A percentile compares a stretch with the other conserved stretches of the same genome.
phyloP scores from a whole-genome alignment of 1,140 invertebrate genomes.

The Vanessa atalanta region DNA sequence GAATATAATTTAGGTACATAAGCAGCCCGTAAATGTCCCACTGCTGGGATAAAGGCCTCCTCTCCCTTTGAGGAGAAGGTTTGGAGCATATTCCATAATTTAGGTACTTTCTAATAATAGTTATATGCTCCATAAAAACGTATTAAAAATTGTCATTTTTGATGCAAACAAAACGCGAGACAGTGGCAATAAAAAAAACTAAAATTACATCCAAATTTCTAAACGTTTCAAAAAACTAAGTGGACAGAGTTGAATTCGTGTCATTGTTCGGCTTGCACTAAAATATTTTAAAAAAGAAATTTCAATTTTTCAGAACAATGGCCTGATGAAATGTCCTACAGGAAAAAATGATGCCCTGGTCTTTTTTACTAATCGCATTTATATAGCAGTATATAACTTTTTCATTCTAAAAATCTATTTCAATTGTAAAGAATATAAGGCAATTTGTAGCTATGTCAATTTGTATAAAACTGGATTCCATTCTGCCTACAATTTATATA shows the following conservation, averaged over 20 bases:
- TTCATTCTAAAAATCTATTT: constrained; percentile 12
- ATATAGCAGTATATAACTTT: constrained; percentile 3
- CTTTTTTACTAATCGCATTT: constrained; percentile 26
- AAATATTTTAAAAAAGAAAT: constrained; percentile 26
- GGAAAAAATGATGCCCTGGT: constrained; percentile 6
- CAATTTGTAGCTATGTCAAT: constrained; percentile 23
- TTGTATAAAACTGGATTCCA: constrained; percentile 3
- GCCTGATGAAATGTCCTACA: constrained; percentile 19
- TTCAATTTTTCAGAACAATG: constrained; percentile 19
- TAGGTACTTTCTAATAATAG: no score
- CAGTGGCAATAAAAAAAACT: neutral
- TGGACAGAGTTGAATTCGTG: constrained; percentile 17
- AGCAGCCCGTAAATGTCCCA: no score
- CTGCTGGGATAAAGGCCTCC: no score
- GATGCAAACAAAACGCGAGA: neutral
- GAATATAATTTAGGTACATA: no score
- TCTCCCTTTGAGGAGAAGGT: no score
- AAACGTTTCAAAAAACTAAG: constrained; percentile 10
- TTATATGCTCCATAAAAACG: no score
- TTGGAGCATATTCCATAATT: no score
- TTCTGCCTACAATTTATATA: constrained; percentile 16
- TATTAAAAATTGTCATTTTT: no score
- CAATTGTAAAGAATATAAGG: constrained; percentile 19
- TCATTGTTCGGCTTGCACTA: constrained; percentile 21
- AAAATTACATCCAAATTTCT: no score